These are phyloP conservation scores for Malachius bipustulatus DNA, from an alignment of 2,888 invertebrate genomes.

Conservation along the genomic window DNA sequence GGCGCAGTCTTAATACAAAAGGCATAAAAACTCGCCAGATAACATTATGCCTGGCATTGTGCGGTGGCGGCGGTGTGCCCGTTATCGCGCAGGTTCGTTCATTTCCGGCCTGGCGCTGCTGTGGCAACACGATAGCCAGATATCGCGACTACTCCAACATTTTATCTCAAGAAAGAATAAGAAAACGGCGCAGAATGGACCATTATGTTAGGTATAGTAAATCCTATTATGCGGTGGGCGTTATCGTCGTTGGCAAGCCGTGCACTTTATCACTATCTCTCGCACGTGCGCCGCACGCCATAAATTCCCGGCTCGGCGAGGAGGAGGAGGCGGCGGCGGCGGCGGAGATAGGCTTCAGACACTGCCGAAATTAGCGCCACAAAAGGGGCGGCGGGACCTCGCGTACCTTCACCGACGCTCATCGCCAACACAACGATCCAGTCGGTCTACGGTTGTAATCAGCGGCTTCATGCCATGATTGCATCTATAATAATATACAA, in stretches of 20 bases:
- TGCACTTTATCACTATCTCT: slow-evolving; percentile 36
- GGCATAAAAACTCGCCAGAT: slow-evolving; percentile 33
- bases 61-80: slow-evolving; percentile 27
- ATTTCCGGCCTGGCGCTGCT: slow-evolving; percentile 36
- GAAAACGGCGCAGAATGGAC: slow-evolving; percentile 41
- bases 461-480: no score
- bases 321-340: slow-evolving; percentile 26
- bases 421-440: no score
- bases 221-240: slow-evolving; percentile 40
- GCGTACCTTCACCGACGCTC: no score
- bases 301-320: slow-evolving; percentile 31
- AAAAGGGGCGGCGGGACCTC: no score
- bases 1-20: slow-evolving; percentile 31
- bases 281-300: slow-evolving; percentile 35
- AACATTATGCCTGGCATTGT: slow-evolving; percentile 36
- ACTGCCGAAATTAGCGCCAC: slow-evolving; percentile 28
- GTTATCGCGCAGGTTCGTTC: slow-evolving; percentile 39
- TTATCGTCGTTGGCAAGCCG: slow-evolving; percentile 36
- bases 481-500: no score
- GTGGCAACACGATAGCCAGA: slow-evolving; percentile 39
- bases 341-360: no score
- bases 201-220: slow-evolving; percentile 41
- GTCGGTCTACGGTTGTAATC: no score
- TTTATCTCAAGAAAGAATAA: slow-evolving; percentile 41
- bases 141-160: slow-evolving; percentile 38